Evolutionary conservation across 2,888 invertebrate genomes (phyloP).

Genomic region (Xestia sexstrigata): DNA sequence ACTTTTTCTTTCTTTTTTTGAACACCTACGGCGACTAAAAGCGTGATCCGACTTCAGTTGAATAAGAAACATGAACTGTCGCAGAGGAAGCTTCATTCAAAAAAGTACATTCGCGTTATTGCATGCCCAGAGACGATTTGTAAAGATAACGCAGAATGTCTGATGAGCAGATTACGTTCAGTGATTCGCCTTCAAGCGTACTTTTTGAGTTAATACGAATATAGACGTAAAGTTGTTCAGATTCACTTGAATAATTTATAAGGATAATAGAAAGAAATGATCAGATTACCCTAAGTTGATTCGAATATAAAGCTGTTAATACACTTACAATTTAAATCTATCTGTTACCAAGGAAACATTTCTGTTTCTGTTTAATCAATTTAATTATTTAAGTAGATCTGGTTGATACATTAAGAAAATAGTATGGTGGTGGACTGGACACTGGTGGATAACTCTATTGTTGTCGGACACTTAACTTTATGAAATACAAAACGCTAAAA

Average conservation of each 20-base stretch:
- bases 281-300: constrained; percentile 60
- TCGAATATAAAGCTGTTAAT: constrained; percentile 48
- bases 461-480: not conserved
- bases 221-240: constrained; percentile 63
- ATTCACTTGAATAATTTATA: constrained; percentile 68
- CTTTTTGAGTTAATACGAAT: constrained; percentile 60
- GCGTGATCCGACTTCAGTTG: constrained; percentile 45
- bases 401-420: not conserved
- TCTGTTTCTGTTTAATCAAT: not conserved
- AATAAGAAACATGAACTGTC: constrained; percentile 60
- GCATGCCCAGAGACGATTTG: constrained; percentile 64
- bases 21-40: not conserved
- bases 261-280: constrained; percentile 65
- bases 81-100: constrained; percentile 44
- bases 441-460: not conserved
- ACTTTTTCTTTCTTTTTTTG: not conserved
- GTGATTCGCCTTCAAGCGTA: constrained; percentile 59
- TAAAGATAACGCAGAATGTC: constrained; percentile 60
- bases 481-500: not conserved
- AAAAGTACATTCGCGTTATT: constrained; percentile 64
- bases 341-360: not conserved
- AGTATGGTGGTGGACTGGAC: not conserved
- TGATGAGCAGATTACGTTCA: constrained; percentile 61
- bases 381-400: constrained; percentile 6
- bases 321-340: constrained; percentile 33